These are phyloP conservation scores for Ptychadena robeensis DNA, from an alignment of 2,797 vertebrate species.

Conservation along the genomic window DNA sequence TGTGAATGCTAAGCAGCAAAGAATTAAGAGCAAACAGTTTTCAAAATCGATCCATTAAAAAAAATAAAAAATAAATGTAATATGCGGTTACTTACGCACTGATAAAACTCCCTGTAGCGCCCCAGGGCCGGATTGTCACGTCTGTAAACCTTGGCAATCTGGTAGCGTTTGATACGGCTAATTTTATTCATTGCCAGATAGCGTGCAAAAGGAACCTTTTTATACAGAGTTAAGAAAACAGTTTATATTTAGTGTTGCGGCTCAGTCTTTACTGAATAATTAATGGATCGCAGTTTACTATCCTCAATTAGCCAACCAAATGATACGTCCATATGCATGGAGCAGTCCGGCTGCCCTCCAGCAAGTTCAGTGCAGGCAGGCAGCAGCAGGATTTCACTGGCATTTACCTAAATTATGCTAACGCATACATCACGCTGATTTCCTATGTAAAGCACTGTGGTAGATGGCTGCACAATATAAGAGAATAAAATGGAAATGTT, in stretches of 20 bases:
- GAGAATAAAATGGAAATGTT: background rate
- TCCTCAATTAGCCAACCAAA: background rate
- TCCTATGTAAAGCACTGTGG: background rate
- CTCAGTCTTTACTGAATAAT: background rate
- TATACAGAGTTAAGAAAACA: slow-evolving; percentile 69
- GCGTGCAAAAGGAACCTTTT: slow-evolving; percentile 92
- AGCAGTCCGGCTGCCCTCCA: background rate
- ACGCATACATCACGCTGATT: background rate
- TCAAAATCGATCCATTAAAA: background rate
- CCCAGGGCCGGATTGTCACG: slow-evolving; percentile 92
- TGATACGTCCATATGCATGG: background rate
- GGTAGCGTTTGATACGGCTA: slow-evolving; percentile 93
- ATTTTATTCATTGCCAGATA: slow-evolving; percentile 96
- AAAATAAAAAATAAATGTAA: background rate
- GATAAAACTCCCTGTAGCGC: slow-evolving; percentile 94
- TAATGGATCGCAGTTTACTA: background rate
- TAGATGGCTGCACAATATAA: background rate
- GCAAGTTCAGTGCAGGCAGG: background rate
- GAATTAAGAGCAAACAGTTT: background rate
- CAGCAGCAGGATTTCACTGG: background rate
- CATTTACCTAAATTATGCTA: background rate
- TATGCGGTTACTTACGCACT: slow-evolving; percentile 85
- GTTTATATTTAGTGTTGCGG: background rate
- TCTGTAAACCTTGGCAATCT: slow-evolving; percentile 93
- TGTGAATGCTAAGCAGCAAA: background rate